These are phyloP conservation scores for Diorhabda sublineata DNA, from an alignment of 1,140 invertebrate genomes.

Conservation along the genomic window DNA sequence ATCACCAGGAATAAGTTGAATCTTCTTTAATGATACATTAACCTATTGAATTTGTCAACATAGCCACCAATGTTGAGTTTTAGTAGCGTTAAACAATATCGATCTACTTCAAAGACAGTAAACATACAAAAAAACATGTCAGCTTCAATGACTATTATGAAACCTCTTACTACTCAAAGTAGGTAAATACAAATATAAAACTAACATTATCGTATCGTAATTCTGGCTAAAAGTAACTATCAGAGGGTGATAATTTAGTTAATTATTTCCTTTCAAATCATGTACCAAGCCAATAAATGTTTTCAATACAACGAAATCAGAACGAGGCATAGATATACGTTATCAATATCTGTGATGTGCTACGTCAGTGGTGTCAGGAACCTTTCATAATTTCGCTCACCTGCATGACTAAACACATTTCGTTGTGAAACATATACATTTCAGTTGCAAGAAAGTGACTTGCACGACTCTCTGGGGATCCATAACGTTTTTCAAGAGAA, in stretches of 20 bases:
- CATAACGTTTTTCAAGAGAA: constrained; percentile 17
- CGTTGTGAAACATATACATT: constrained; percentile 15
- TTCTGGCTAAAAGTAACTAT: no score
- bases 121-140: no score
- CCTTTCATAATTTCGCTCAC: constrained; percentile 19
- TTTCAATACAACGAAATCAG: constrained; percentile 9
- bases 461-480: constrained; percentile 24
- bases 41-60: no score
- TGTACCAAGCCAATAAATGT: background rate
- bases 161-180: no score
- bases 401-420: constrained; percentile 19
- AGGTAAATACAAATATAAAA: no score
- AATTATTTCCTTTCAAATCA: background rate
- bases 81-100: no score
- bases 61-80: no score
- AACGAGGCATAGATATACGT: constrained; percentile 5
- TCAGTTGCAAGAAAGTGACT: constrained; percentile 25
- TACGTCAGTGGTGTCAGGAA: constrained; percentile 14
- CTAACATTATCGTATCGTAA: no score
- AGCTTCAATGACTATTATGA: no score
- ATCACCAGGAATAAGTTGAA: no score
- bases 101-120: no score
- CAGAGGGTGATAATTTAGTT: background rate
- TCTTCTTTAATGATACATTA: no score
- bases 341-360: constrained; percentile 13